Conservation (phyloP, 1,140 invertebrate genomes). For the Temnothorax nylanderi region DNA sequence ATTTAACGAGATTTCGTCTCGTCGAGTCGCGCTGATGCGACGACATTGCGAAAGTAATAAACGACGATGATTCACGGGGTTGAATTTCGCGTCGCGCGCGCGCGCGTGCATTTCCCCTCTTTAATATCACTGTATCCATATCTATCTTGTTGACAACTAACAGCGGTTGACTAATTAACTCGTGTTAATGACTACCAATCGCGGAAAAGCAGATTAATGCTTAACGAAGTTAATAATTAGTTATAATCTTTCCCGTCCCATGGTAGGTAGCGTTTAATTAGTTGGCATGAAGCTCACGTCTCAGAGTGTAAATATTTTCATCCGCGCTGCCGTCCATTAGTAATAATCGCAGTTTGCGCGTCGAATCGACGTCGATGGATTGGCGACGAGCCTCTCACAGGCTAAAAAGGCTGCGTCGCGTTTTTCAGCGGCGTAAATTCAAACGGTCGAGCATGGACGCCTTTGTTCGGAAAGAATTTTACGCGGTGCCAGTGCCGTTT, state of each 20-base stretch:
- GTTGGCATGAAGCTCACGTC: neutral
- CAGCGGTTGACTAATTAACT: slow-evolving; percentile 41
- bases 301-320: slow-evolving; percentile 6
- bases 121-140: slow-evolving; percentile 8
- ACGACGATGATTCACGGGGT: slow-evolving; percentile 39
- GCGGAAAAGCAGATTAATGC: slow-evolving; percentile 20
- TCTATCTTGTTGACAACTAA: slow-evolving; percentile 42
- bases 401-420: neutral
- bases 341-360: neutral
- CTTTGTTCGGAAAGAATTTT: neutral
- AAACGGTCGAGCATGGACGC: neutral
- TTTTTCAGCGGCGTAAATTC: neutral
- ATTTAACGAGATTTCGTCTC: slow-evolving; percentile 54
- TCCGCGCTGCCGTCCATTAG: slow-evolving; percentile 11
- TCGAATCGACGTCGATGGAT: neutral
- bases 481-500: neutral
- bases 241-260: neutral
- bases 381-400: neutral
- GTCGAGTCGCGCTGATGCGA: slow-evolving; percentile 33
- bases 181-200: slow-evolving; percentile 32
- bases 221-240: slow-evolving; percentile 35
- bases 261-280: neutral
- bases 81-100: slow-evolving; percentile 16
- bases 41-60: slow-evolving; percentile 51
- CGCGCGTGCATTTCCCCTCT: slow-evolving; percentile 3